Base-by-base conservation (phyloP, 2,888 invertebrate species). In the Lathronympha strigana region DNA sequence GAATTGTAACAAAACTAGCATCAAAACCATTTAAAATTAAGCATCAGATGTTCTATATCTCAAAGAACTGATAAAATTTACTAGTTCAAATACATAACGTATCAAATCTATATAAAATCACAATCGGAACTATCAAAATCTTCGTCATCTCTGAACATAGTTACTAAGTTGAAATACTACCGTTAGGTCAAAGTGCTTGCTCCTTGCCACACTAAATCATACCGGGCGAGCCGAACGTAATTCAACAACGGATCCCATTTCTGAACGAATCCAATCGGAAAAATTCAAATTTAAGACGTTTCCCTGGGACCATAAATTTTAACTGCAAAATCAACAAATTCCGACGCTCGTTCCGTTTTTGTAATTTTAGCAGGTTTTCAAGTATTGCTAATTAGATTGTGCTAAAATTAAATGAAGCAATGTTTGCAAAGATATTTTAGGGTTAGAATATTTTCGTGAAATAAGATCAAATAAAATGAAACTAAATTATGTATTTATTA, bases 271-370 rank as follows among this genome's bases (percentile, higher is more conserved):
- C 60, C 53, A 66, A 66, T 66, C 60, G 66, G 66, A 66, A 61
- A 66, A 61, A 66, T 66, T 66, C 60, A 66, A 66, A 66, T 66
- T 61, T 61, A 66, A 66, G 60, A 66, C 54, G 47, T 66, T 33
- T 33, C 61, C 53, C 13, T 43, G 60, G 31, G 53, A 25, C 49
- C 45, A 61, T 66, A 54, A 66, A 66, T 66, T 66, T 49, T 38
- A 47, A 66, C 23, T 38, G 57, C 28, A 43, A 57, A 67, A 50
- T 61, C 61, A 66, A 66, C 54, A 61, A 55, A 63, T 49, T 36
- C 49, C 58, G 11, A 19, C 40, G 28, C 38, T 38, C 17, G 13
- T 28, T 40, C 13, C 31, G 2, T 45, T 21, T 17, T 23, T 23
- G 40, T 25, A 54, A 21, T 54, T 54, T 54, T 13, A 25, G 40